Base-by-base conservation (phyloP, 2,888 invertebrate species). In the Drepanosiphum platanoidis region DNA sequence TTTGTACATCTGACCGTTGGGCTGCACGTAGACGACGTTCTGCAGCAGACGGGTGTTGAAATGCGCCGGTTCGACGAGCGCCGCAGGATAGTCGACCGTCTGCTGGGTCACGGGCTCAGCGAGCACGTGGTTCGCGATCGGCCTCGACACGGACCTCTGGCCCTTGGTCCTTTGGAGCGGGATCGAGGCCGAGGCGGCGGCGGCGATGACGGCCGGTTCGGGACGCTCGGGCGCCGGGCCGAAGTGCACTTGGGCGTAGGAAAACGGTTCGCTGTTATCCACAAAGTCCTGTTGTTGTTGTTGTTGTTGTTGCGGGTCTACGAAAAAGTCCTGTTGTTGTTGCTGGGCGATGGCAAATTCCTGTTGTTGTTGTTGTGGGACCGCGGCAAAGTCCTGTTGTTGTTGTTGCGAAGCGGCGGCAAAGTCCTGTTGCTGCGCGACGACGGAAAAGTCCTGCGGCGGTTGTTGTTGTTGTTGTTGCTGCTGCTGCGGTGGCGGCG, bases 11-110 rank as follows among this genome's bases (percentile, higher is more conserved):
- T 84, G 84, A 52, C 84, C 84, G n/a, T 84, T 84, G 0, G 74
- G 84, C 18, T 84, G 84, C 5, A 84, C 27, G 39, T 77, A 58
- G 30, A 87, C 86, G n/a, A 84, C 82, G 36, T 86, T 82, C 30
- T 86, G 86, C 30, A 83, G 75, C 68, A 79, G 7, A 1, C 79
- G 86, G 7, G 75, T 46, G 52, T 72, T 86, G 3, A 87, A 52
- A 15, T 52, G 22, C 15, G 81, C 75, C 27, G 84, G 84, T 9
- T n/a, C 34, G 1, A 61, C 2, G 22, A 75, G 15, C 15, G 72
- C 27, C 7, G 30, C 30, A 1, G 66, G n/a, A 13, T 32, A 27
- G 42, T 84, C 84, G 13, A 75, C 18, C 3, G 83, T 46, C 30
- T 75, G 83, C 36, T 83, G 66, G 7, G 66, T n/a, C 2, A 68